Evolutionary conservation across 1,140 invertebrate genomes (phyloP).

Genomic region (Eciton burchellii): DNA sequence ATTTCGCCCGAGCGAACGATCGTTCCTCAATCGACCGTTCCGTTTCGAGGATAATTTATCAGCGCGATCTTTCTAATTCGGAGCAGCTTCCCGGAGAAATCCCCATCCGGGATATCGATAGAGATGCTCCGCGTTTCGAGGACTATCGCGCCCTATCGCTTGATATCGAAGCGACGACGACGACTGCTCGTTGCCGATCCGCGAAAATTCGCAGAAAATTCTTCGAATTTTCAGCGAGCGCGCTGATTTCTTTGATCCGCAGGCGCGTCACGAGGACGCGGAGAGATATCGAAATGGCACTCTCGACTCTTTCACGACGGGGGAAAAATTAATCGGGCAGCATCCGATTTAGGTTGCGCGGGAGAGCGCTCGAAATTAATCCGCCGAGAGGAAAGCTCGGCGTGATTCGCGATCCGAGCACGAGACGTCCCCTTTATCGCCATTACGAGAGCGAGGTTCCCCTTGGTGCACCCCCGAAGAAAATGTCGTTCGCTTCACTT

Average conservation of each 20-base stretch:
- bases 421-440: constrained; percentile 52
- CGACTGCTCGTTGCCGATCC: too few relatives aligned
- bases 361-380: constrained; percentile 63
- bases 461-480: constrained; percentile 23
- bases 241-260: too few relatives aligned
- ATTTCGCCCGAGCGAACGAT: constrained; percentile 18
- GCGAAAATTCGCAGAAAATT: too few relatives aligned
- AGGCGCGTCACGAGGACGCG: not conserved
- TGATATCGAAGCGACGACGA: too few relatives aligned
- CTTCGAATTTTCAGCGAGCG: too few relatives aligned
- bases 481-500: constrained; percentile 18
- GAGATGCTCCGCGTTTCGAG: not conserved
- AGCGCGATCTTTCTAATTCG: not conserved
- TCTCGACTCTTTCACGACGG: not conserved
- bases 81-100: not conserved
- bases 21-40: constrained; percentile 22
- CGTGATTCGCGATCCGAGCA: constrained; percentile 29
- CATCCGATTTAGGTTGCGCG: constrained; percentile 38
- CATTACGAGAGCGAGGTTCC: constrained; percentile 49
- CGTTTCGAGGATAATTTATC: constrained; percentile 19
- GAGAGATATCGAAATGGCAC: not conserved
- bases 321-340: constrained; percentile 1
- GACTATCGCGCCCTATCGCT: too few relatives aligned
- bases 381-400: constrained; percentile 53
- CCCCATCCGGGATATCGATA: too few relatives aligned